These are phyloP conservation scores for Rhagophthalmus giganteus DNA, from an alignment of 2,888 invertebrate genomes.

Conservation along the genomic window DNA sequence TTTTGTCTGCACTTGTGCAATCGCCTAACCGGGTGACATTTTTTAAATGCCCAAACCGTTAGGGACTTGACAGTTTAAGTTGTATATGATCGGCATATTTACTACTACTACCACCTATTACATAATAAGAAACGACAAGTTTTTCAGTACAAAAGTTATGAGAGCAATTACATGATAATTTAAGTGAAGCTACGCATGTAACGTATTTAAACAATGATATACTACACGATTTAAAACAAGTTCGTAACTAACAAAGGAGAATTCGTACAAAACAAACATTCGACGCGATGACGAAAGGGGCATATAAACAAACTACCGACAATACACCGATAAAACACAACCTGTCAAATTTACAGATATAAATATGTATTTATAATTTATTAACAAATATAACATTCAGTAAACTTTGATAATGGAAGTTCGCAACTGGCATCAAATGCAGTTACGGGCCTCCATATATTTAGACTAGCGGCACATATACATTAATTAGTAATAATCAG, in stretches of 20 bases:
- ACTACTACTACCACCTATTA: slow-evolving; percentile 29
- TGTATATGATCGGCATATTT: slow-evolving; percentile 43
- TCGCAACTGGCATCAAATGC: slow-evolving; percentile 35
- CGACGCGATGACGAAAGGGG: slow-evolving; percentile 19
- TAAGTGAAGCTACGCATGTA: slow-evolving; percentile 23
- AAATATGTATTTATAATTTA: slow-evolving; percentile 55
- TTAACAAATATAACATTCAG: slow-evolving; percentile 56
- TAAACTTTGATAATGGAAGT: slow-evolving; percentile 46
- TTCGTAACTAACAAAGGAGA: slow-evolving; percentile 17
- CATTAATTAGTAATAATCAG: slow-evolving; percentile 47
- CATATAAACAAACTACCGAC: slow-evolving; percentile 23
- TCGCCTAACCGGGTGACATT: slow-evolving; percentile 24
- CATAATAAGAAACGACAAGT: slow-evolving; percentile 30
- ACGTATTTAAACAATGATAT: slow-evolving; percentile 21
- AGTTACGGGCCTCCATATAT: slow-evolving; percentile 32
- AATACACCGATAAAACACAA: slow-evolving; percentile 47
- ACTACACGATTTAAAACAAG: slow-evolving; percentile 20
- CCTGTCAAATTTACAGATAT: slow-evolving; percentile 47
- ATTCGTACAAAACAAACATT: slow-evolving; percentile 25
- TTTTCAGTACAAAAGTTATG: slow-evolving; percentile 30
- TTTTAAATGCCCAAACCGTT: slow-evolving; percentile 21
- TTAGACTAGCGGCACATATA: slow-evolving; percentile 51
- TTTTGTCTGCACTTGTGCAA: slow-evolving; percentile 49
- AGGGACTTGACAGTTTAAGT: slow-evolving; percentile 32
- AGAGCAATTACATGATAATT: slow-evolving; percentile 27